A percentile compares a stretch with the other conserved stretches of the same genome.
phyloP scores from a whole-genome alignment of 2,797 vertebrate genomes.

The Psittacula echo region DNA sequence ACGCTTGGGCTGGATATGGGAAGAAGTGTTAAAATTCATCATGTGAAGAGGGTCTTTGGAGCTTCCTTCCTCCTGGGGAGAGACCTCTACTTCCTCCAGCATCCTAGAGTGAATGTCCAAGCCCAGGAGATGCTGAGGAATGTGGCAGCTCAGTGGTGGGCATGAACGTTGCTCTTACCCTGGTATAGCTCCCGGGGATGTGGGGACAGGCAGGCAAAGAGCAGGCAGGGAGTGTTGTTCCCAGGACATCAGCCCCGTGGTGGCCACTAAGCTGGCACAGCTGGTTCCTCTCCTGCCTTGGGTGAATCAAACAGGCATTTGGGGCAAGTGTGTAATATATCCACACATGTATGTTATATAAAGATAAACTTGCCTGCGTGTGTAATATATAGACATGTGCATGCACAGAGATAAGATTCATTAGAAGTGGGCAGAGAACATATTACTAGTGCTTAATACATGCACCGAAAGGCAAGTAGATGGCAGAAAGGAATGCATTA shows the following conservation, averaged over 20 bases:
- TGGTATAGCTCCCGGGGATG: accelerated
- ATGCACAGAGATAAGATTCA: not conserved
- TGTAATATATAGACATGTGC: not conserved
- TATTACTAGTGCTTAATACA: not conserved
- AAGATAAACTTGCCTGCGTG: not conserved
- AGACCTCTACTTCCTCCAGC: not conserved
- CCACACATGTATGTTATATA: accelerated
- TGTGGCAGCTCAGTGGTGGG: not conserved
- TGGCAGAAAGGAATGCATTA: conserved; percentile 2
- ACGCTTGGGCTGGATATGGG: conserved; percentile 4
- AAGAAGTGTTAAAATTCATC: conserved; percentile 50
- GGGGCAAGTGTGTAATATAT: not conserved
- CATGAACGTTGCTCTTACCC: not conserved
- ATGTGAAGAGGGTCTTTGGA: not conserved
- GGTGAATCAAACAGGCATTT: not conserved
- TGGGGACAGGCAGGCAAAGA: not conserved
- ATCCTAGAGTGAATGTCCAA: accelerated
- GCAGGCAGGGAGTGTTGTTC: accelerated
- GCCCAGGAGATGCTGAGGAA: not conserved
- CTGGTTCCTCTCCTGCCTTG: not conserved
- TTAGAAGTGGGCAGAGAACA: not conserved
- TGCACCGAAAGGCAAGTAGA: conserved; percentile 1
- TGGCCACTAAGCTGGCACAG: not conserved
- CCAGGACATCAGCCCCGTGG: accelerated
- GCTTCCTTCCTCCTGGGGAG: conserved; percentile 51